Percentiles rank a stretch among this genome's conserved stretches.
Conservation (phyloP, 2,113 vertebrate genomes). For the Genyomyrus donnyi region DNA sequence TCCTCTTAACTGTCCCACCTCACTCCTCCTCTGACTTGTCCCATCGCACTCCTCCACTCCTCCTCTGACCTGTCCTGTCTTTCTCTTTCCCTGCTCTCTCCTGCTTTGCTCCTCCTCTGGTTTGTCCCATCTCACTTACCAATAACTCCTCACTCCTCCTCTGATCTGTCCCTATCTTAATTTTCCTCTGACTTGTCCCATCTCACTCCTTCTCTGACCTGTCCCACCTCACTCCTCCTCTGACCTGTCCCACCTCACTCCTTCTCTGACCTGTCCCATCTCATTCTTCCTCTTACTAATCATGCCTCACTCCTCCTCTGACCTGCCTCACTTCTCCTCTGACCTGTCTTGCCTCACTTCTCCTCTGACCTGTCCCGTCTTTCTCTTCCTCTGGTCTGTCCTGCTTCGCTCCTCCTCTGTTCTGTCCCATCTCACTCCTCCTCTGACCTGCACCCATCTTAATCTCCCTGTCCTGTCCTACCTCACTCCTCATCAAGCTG, state of each 20-base stretch:
- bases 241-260: not conserved
- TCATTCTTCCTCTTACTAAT: not conserved
- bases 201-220: not conserved
- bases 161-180: no score
- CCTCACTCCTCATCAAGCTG: not conserved
- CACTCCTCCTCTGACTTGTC: no score
- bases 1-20: no score
- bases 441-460: not conserved
- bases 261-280: not conserved
- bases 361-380: not conserved
- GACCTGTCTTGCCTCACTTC: not conserved
- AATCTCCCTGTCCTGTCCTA: not conserved
- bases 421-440: not conserved
- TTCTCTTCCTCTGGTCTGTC: not conserved
- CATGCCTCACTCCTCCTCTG: not conserved
- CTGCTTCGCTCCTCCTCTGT: not conserved
- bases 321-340: no score
- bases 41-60: no score
- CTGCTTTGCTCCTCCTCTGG: no score
- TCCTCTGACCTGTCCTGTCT: no score
- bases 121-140: no score
- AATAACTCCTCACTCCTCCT: no score
- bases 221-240: no score
- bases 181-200: not conserved
- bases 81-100: no score